Conservation (phyloP, 2,797 vertebrate species). For the Tragelaphus eurycerus region DNA sequence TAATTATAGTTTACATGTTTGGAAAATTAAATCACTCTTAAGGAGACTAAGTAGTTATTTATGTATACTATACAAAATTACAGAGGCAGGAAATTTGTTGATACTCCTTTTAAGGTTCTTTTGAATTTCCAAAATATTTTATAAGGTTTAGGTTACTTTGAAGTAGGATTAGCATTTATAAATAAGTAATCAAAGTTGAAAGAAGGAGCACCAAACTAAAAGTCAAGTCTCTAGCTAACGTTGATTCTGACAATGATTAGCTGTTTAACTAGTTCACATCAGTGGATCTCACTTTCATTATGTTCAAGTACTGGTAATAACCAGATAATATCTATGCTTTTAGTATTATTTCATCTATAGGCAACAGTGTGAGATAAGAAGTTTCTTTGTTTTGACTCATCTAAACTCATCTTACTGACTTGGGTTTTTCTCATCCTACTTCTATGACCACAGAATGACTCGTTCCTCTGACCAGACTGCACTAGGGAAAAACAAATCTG, state of each 20-base stretch:
- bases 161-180: not conserved
- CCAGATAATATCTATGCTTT: not conserved
- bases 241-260: not conserved
- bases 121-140: constrained; percentile 18
- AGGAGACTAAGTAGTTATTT: not conserved
- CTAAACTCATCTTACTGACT: not conserved
- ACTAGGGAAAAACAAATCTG: not conserved
- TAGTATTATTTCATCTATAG: not conserved
- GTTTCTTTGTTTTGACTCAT: not conserved
- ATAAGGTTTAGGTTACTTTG: not conserved
- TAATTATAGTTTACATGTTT: not conserved
- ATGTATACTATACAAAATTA: not conserved
- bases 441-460: not conserved
- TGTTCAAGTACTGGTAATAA: not conserved
- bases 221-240: not conserved
- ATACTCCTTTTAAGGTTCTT: constrained; percentile 4
- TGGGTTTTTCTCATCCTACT: not conserved
- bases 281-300: not conserved
- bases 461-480: not conserved
- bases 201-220: not conserved
- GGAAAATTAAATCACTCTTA: not conserved
- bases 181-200: not conserved
- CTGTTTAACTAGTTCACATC: not conserved
- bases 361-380: not conserved
- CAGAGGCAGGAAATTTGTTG: not conserved